Evolutionary conservation across 1,140 invertebrate species (phyloP), one percentile per base, ranked within the genome.

Genomic region (Arion vulgaris): DNA sequence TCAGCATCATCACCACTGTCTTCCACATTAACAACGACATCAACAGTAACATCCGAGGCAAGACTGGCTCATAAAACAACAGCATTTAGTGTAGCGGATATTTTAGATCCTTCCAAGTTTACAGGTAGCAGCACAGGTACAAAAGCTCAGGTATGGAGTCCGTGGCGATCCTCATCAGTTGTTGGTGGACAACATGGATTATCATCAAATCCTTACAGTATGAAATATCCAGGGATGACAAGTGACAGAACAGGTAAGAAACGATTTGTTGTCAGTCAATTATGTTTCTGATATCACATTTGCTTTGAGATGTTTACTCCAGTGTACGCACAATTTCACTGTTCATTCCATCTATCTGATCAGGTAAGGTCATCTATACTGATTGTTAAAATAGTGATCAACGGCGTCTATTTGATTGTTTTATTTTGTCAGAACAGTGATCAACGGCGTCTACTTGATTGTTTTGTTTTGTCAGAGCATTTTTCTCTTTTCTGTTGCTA

Each of bases 31-130:
- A 26, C 17, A 15, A 38, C 57, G 11, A 34, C 74, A 26, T 1
- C 39, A 28, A 19, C 74, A 51, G 5, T 28, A n/a, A 11, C 74
- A n/a, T 45, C 23, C 1, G 26, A 78, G 5, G 9, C 28, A 38
- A 28, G 57, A n/a, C 13, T 71, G 11, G 32, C 80, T 0, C n/a
- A 53, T 26, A 81, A 81, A 74, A 41, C 69, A 1, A 81, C 80
- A 19, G 80, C 80, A n/a, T 81, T 81, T 49, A 81, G 80, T 41
- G 80, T 81, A 28, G 80, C 51, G 32, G 80, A 81, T 45, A 81
- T 81, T 34, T 39, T 81, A 28, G 80, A 81, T 51, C 80, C 80
- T 28, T 81, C 80, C 32, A 81, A 81, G 34, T 81, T 81, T 66
- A 81, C 68, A 45, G 78, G 78, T 26, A 80, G 28, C 45, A 51